Evolutionary conservation across 2,797 vertebrate species (phyloP), one percentile per base, ranked within the genome.

Genomic region (Sebastes minor): DNA sequence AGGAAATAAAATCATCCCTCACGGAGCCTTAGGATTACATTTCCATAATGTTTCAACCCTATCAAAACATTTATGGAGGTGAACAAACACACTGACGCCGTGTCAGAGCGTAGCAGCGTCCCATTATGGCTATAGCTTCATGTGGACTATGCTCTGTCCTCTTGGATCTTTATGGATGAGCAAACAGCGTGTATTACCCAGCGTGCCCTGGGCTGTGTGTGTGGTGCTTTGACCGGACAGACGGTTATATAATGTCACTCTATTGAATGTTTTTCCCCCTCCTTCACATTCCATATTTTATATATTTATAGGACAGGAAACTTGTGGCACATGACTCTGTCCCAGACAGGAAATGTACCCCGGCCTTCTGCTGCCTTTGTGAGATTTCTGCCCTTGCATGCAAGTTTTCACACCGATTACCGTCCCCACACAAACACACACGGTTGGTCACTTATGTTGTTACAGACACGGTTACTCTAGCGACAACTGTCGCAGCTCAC

Each of bases 271-370:
- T 62, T 49, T 57, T 52, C 73, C 49, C 59, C 65, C 56, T 70
- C 35, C 56, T 10, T 74, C 70, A 72, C 91, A 92, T 94, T 94
- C 91, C 90, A 90, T 84, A 88, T 92, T 91, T 89, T 61, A 78
- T 88, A 22, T 95, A 93, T 94, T 93, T 90, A 89, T 93, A 92
- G 89, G 88, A 85, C 89, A 91, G 93, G 92, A 93, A 94, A 89
- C 87, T 53, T 85, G 81, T 90, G 89, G 90, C 91, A 94, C 88
- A 90, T 92, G 86, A 90, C 80, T 90, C 42, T 77, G 23, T 90
- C 78, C 73, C 71, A 68, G 76, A 88, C 82, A 91, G 92, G 90
- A 94, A 91, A 81, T 73, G 70, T 83, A 73, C 66, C 57, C 60
- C 84, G 71, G 72, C 82, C 71, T 81, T 84, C 76, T 81, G 67